Base-by-base conservation (phyloP, 2,888 invertebrate species). In the Melinopterus prodromus region DNA sequence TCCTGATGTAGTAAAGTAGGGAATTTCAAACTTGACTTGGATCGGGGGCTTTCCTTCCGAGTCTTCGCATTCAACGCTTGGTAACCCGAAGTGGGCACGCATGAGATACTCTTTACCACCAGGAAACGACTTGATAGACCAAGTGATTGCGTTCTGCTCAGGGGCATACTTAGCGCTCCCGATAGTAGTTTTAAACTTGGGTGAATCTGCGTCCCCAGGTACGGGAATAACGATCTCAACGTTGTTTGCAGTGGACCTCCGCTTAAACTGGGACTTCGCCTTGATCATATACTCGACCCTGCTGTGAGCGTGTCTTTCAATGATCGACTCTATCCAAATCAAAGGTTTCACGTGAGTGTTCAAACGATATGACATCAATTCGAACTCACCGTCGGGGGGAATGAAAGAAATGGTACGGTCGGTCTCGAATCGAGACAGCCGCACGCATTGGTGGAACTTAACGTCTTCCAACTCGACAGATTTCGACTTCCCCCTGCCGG, bases 221-320 rank as follows among this genome's bases (percentile, higher is more conserved):
- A 98, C 98, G 0, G 98, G 98, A 86, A 98, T 97, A 37, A 98
- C 95, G 83, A 99, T 98, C 90, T 99, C 99, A 71, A 99, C 99
- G 90, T 99, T 99, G 88, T 99, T 99, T 0, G 99, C 99, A 0
- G 99, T 99, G 0, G 99, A 99, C 76, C 99, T 93, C 69, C 99
- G 92, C 88, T 99, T 99, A 89, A 99, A 99, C 89, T 99, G 99
- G 38, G 98, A 98, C 89, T 99, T 98, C 0, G 99, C 99, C 90
- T 99, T 99, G 79, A 99, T 98, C 98, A 99, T 99, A 89, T 98
- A 99, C 87, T 99, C 99, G 9, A 99, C 98, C 83, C 99, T 92
- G 80, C 98, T 98, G 89, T 99, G 99, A 12, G 96, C 97, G 90
- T 99, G 98, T 26, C 98, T 93, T 88, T 99, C 99, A 86, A 99